These are phyloP conservation scores for Margaritifera margaritifera DNA, from an alignment of 2,888 invertebrate species.

Conservation along the genomic window DNA sequence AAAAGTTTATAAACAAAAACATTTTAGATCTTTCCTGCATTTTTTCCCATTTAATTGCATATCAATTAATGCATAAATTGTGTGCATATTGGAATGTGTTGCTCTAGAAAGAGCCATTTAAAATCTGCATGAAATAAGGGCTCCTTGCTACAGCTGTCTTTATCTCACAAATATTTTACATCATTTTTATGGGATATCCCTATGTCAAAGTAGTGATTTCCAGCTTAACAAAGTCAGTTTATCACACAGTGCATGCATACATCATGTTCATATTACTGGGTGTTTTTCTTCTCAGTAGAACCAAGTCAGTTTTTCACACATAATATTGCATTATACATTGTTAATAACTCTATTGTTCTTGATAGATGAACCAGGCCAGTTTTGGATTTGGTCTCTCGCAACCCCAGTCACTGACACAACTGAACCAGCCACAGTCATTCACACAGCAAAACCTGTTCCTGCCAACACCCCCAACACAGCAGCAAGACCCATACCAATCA, in stretches of 20 bases:
- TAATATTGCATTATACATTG: background rate
- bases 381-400: constrained; percentile 77
- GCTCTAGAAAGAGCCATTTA: no score
- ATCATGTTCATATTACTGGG: background rate
- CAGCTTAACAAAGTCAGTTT: no score
- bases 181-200: no score
- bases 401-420: constrained; percentile 45
- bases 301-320: background rate
- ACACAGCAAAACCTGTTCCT: constrained; percentile 74
- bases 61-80: no score
- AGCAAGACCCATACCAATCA: constrained; percentile 45
- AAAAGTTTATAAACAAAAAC: no score
- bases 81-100: no score
- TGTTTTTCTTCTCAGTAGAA: background rate
- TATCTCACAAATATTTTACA: background rate
- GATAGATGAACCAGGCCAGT: constrained; percentile 55
- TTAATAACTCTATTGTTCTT: constrained; percentile 5
- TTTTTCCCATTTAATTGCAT: no score
- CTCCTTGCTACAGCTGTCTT: background rate
- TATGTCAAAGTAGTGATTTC: no score
- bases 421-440: constrained; percentile 59
- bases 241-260: no score
- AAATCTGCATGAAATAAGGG: background rate
- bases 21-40: no score
- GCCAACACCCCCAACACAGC: constrained; percentile 79